Conservation (phyloP, 1,140 invertebrate species). For the Ericerus pela region DNA sequence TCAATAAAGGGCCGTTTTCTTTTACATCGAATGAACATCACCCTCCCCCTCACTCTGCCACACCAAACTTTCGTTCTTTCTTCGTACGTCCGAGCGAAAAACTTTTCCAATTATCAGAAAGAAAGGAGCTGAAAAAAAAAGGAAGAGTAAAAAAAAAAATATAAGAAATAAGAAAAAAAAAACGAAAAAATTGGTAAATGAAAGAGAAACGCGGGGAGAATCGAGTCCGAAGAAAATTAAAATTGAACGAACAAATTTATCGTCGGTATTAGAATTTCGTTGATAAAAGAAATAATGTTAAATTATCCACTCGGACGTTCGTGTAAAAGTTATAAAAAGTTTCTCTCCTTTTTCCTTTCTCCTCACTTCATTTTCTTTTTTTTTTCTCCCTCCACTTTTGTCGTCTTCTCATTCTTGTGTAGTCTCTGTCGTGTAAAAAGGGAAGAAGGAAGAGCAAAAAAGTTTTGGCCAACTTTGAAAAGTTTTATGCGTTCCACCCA, state of each 20-base stretch:
- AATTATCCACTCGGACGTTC: constrained; percentile 6
- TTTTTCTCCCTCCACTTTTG: too few relatives aligned
- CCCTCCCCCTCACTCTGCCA: neutral
- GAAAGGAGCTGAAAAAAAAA: too few relatives aligned
- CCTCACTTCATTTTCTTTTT: too few relatives aligned
- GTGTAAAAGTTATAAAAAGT: too few relatives aligned
- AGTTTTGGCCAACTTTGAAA: too few relatives aligned
- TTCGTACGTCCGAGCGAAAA: constrained; percentile 2
- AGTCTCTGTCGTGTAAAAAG: too few relatives aligned
- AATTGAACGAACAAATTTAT: constrained; percentile 7
- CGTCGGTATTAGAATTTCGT: constrained; percentile 8
- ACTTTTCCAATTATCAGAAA: constrained; percentile 6
- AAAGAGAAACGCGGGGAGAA: neutral
- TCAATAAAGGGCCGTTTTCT: constrained; percentile 8
- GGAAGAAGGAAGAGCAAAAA: too few relatives aligned
- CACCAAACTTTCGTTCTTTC: too few relatives aligned
- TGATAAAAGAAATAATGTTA: constrained; percentile 7
- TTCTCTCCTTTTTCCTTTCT: too few relatives aligned
- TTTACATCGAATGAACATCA: too few relatives aligned
- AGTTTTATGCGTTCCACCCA: too few relatives aligned
- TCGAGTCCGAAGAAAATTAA: constrained; percentile 5
- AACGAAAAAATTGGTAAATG: constrained; percentile 5
- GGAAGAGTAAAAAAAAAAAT: neutral
- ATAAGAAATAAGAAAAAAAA: neutral
- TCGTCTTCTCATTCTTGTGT: too few relatives aligned